These are phyloP conservation scores for Epizoanthus scotinus DNA, from an alignment of 92 coral and sea anemone species.

Conservation along the genomic window DNA sequence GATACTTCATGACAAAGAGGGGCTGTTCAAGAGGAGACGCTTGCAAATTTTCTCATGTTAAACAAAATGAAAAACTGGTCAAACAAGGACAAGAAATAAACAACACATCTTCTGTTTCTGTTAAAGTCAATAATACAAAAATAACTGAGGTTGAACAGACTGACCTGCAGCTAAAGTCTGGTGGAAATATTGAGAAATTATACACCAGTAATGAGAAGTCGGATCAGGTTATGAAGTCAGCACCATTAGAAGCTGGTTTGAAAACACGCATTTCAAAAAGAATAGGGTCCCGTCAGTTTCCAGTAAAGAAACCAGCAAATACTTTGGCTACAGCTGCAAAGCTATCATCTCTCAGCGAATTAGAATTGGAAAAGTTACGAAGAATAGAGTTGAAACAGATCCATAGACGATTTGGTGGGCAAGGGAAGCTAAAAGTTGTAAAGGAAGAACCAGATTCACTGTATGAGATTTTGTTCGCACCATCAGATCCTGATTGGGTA, in stretches of 20 bases:
- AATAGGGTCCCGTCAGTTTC: not conserved
- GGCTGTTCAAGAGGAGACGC: conserved; percentile 44
- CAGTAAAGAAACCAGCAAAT: not conserved
- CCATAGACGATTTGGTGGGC: conserved; percentile 67
- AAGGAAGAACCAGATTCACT: conserved; percentile 45
- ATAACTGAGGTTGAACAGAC: not conserved
- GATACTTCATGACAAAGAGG: conserved; percentile 45
- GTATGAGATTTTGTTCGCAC: conserved; percentile 61
- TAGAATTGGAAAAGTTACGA: conserved; percentile 55
- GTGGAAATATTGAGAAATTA: conserved; percentile 1
- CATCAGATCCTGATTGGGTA: conserved; percentile 99
- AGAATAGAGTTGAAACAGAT: conserved; percentile 73
- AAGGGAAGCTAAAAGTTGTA: conserved; percentile 39
- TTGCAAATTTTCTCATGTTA: conserved; percentile 50
- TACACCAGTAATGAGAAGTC: not conserved
- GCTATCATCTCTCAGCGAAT: conserved; percentile 42
- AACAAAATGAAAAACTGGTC: not conserved
- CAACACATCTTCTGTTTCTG: not conserved
- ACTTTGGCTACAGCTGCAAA: conserved; percentile 35
- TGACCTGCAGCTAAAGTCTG: not conserved
- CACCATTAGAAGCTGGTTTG: not conserved
- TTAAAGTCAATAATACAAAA: not conserved
- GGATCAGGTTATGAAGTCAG: not conserved
- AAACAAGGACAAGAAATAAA: conserved; percentile 17
- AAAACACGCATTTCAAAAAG: not conserved